These are phyloP conservation scores for Patella depressa DNA, from an alignment of 2,888 invertebrate genomes.

Conservation along the genomic window DNA sequence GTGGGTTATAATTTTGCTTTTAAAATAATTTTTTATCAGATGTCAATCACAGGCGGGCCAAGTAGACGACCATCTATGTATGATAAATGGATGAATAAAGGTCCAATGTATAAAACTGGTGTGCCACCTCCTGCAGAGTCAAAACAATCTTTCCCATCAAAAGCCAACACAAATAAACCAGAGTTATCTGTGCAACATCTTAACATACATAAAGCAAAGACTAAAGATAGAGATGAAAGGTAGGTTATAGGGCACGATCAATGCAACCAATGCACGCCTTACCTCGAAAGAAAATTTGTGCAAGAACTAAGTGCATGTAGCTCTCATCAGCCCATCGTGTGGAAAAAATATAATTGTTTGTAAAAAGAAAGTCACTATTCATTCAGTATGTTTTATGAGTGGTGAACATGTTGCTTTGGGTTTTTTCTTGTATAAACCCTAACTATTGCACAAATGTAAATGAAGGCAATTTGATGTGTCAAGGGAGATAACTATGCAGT, in stretches of 20 bases:
- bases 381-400: no score
- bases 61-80: conserved; percentile 36
- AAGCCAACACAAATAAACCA: conserved; percentile 17
- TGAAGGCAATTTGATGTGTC: not conserved
- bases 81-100: conserved; percentile 42
- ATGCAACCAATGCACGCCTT: no score
- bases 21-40: not conserved
- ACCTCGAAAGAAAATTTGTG: no score
- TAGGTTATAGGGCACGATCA: conserved; percentile 16
- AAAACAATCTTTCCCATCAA: conserved; percentile 19
- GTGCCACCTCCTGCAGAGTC: not conserved
- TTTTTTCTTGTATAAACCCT: no score
- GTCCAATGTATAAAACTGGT: conserved; percentile 26
- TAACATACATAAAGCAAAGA: conserved; percentile 42
- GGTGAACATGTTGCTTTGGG: no score
- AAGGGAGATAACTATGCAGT: not conserved
- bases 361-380: no score
- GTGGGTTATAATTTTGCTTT: no score
- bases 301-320: no score
- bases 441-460: no score
- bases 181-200: conserved; percentile 38
- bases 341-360: no score
- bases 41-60: not conserved
- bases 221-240: conserved; percentile 58
- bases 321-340: no score